These are phyloP conservation scores for Ciconia maguari DNA, from an alignment of 2,113 vertebrate genomes.

Conservation along the genomic window DNA sequence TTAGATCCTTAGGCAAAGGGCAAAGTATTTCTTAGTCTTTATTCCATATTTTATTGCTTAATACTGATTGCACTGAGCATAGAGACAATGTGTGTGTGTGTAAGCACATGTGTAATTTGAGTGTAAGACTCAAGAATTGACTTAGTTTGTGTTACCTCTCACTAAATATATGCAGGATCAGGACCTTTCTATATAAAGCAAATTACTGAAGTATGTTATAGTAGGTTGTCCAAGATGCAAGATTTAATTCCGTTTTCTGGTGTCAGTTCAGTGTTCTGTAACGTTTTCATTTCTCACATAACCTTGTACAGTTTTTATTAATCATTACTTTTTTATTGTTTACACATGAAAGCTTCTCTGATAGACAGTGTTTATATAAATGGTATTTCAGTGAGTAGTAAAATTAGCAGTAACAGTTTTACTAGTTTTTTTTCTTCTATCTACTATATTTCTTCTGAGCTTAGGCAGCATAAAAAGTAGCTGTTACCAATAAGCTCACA, in stretches of 20 bases:
- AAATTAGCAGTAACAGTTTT: constrained; percentile 4
- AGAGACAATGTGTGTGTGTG: neutral
- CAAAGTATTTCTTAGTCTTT: neutral
- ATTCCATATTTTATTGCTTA: neutral
- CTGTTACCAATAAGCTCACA: neutral
- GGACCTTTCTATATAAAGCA: neutral
- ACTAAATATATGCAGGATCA: neutral
- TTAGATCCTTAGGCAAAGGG: neutral
- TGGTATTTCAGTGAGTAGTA: neutral
- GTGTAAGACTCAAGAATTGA: neutral
- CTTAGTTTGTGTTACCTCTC: neutral
- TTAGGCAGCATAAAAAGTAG: neutral
- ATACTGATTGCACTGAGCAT: neutral
- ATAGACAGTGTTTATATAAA: constrained; percentile 33
- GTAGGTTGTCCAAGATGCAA: neutral
- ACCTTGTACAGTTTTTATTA: constrained; percentile 35
- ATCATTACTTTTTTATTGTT: constrained; percentile 28
- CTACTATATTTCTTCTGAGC: neutral
- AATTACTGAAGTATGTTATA: neutral
- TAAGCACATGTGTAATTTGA: neutral
- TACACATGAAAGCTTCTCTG: neutral
- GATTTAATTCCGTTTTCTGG: constrained; percentile 9
- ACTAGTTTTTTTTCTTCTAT: neutral
- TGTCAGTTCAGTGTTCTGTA: constrained; percentile 29
- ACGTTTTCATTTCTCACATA: constrained; percentile 6